Base-by-base conservation (phyloP, 2,888 invertebrate genomes). In the Hydriomena furcata region DNA sequence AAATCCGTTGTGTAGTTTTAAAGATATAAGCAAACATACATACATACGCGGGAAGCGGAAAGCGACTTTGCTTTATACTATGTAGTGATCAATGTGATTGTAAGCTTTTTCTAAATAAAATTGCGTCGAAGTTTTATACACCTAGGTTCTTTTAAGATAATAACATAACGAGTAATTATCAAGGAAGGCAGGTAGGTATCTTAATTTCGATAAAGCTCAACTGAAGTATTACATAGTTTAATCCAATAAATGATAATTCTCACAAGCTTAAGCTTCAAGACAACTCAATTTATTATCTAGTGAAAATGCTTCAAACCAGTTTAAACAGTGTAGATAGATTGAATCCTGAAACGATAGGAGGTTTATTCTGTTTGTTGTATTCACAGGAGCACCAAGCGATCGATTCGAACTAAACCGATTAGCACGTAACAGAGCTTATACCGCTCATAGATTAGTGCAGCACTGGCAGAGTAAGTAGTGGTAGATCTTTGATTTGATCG, bases 381-480 rank as follows among this genome's bases (percentile, higher is more conserved):
- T 48, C 54, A 44, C 58, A 53, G 57, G 50, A 57, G 66, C 48
- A 49, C 51, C 44, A 58, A 55, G 55, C 56, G 61, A 38, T 56
- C 56, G 54, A 63, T 62, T 30, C 40, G 52, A 43, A 63, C 60
- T 73, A 71, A 73, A 63, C 65, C 65, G 68, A 71, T 73, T 71
- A 67, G 38, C 57, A 58, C 51, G 44, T 54, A 61, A 48, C 54
- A 48, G 61, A 58, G 58, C 58, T 64, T 49, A 47, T 50, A 11
- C 34, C 34, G 49, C 38, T 17, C 24, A 13, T 28, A 44, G 31
- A 24, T 24, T 35, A 12, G 3, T 44, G 17, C 2, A 17, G 17
- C 2, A 2, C 17, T 4, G 2, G 17, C 17, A n/a, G n/a, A n/a
- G n/a, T n/a, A n/a, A n/a, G n/a, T n/a, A n/a, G n/a, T n/a, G n/a